Evolutionary conservation across 2,888 invertebrate genomes (phyloP).

Genomic region (Tenthredo amoena): DNA sequence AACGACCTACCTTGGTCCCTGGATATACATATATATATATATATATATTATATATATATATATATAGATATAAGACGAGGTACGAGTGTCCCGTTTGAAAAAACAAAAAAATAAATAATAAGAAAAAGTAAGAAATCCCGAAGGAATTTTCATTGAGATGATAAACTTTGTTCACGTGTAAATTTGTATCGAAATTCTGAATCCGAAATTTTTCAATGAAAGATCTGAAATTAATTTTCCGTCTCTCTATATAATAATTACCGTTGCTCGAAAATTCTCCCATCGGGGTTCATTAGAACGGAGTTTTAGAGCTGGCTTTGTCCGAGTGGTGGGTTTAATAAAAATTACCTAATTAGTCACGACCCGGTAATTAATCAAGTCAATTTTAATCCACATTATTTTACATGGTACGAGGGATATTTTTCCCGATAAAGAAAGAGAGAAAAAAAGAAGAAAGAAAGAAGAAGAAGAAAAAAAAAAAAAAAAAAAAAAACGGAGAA

Average conservation of each 20-base stretch:
- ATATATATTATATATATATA: not conserved
- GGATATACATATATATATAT: not conserved
- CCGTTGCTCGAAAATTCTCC: not conserved
- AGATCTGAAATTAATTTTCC: not conserved
- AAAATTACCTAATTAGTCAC: conserved; percentile 5
- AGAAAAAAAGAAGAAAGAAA: not conserved
- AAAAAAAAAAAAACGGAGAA: not conserved
- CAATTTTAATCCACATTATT: not conserved
- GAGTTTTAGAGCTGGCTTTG: not conserved
- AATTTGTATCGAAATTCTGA: too few species aligned
- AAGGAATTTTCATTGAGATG: too few species aligned
- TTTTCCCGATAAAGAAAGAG: not conserved
- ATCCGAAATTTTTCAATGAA: too few species aligned
- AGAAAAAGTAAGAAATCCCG: not conserved
- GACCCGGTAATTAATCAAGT: not conserved
- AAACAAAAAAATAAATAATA: not conserved
- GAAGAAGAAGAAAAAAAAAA: not conserved
- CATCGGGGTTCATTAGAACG: not conserved
- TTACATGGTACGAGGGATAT: not conserved
- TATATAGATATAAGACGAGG: not conserved
- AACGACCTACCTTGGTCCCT: conserved; percentile 21
- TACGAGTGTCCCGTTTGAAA: not conserved
- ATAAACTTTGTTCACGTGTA: too few species aligned
- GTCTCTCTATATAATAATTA: not conserved
- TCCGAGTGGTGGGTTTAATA: not conserved